Evolutionary conservation across 2,888 invertebrate genomes (phyloP).

Genomic region (Elysia crispata): DNA sequence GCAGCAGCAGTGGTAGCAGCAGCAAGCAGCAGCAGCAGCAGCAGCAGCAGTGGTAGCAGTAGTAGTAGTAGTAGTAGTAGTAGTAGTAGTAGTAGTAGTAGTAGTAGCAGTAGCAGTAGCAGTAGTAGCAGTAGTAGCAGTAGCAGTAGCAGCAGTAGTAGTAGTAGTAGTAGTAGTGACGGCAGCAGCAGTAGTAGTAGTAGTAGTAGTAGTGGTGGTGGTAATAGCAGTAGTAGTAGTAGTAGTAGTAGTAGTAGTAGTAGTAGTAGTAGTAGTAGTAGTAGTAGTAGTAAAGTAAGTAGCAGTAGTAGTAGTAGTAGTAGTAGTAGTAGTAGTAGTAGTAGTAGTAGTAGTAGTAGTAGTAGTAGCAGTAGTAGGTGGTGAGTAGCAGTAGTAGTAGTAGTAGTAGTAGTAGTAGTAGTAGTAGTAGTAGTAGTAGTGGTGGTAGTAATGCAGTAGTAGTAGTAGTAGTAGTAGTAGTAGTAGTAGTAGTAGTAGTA

Average conservation of each 20-base stretch:
- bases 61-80: conserved; percentile 20
- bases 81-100: conserved; percentile 24
- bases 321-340: conserved; percentile 16
- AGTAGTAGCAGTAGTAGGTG: too few species aligned
- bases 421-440: background rate
- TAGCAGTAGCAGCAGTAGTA: background rate
- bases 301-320: too few species aligned
- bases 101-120: conserved; percentile 15
- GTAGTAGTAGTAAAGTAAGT: too few species aligned
- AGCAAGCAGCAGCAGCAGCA: too few species aligned
- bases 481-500: too few species aligned
- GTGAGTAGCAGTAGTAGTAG: background rate
- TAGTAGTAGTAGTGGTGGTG: background rate
- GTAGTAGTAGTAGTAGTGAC: background rate
- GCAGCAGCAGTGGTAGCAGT: conserved; percentile 15
- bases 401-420: background rate
- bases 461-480: too few species aligned
- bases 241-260: too few species aligned
- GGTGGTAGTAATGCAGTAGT: too few species aligned
- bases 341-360: background rate
- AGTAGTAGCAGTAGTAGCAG: conserved; percentile 7
- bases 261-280: conserved; percentile 24
- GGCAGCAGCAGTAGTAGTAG: conserved; percentile 3
- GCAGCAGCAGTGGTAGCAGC: background rate
- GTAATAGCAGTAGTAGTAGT: conserved; percentile 20